A percentile compares a stretch with the other conserved stretches of the same genome.
These are phyloP conservation scores for Chouioia cunea DNA, from an alignment of 2,888 invertebrate genomes.

Conservation along the genomic window DNA sequence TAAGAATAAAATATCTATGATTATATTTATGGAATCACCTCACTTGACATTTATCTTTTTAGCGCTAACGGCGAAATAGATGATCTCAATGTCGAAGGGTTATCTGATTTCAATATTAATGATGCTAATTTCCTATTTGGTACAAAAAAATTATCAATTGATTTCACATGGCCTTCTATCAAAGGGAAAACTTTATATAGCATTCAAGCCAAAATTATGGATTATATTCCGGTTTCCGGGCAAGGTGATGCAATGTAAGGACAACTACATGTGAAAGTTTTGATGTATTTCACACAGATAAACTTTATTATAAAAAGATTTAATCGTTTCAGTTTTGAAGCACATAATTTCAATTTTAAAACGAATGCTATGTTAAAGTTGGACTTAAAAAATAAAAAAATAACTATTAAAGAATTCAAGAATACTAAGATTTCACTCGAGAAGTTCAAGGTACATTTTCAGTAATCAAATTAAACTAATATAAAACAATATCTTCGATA, in stretches of 20 bases:
- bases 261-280: neutral
- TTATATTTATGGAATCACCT: neutral
- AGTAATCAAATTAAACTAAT: neutral
- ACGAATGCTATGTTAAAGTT: conserved; percentile 31
- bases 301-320: neutral
- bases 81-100: conserved; percentile 17
- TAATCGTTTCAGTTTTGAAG: conserved; percentile 27
- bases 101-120: conserved; percentile 45
- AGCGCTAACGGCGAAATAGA: conserved; percentile 19
- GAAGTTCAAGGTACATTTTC: conserved; percentile 18
- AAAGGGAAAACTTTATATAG: conserved; percentile 32
- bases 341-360: conserved; percentile 11
- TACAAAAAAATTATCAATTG: conserved; percentile 29
- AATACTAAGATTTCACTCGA: conserved; percentile 8
- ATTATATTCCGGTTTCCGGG: conserved; percentile 40
- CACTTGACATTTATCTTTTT: too few species aligned
- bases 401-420: neutral
- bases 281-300: neutral
- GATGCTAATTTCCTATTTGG: conserved; percentile 42
- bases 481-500: neutral
- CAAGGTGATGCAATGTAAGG: conserved; percentile 44
- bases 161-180: conserved; percentile 39
- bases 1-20: neutral
- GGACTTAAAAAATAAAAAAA: conserved; percentile 12
- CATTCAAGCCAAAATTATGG: conserved; percentile 16